Evolutionary conservation across 2,888 invertebrate genomes (phyloP).

Genomic region (Anthoptus insignis): DNA sequence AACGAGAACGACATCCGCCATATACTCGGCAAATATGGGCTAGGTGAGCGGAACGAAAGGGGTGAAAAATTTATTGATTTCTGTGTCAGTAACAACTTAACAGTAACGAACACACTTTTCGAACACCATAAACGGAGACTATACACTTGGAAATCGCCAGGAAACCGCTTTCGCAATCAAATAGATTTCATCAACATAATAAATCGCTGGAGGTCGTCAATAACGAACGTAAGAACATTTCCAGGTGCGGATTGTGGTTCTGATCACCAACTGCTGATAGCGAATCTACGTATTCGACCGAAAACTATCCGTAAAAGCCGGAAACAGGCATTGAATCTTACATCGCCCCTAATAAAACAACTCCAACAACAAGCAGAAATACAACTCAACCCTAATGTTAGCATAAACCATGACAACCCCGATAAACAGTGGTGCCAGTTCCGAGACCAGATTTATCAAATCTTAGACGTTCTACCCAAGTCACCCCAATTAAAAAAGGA

Average conservation of each 20-base stretch:
- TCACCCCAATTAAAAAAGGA: not conserved
- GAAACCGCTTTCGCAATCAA: no score
- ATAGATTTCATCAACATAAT: no score
- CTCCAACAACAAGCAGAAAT: not conserved
- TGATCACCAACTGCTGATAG: not conserved
- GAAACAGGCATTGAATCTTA: not conserved
- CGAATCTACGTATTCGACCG: not conserved
- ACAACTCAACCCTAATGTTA: not conserved
- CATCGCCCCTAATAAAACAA: not conserved
- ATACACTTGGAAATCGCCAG: no score
- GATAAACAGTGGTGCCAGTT: not conserved
- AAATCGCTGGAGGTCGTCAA: no score
- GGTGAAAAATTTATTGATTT: no score
- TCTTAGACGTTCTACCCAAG: not conserved
- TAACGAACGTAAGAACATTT: not conserved
- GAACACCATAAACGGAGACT: no score
- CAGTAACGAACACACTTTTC: no score
- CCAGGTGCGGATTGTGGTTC: not conserved
- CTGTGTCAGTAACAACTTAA: no score
- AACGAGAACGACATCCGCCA: no score
- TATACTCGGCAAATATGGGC: no score
- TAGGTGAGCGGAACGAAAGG: no score
- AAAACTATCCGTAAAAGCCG: not conserved
- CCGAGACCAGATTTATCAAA: not conserved
- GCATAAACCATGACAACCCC: not conserved